These are phyloP conservation scores for Halichondria panicea DNA, from an alignment of 37 sponge, comb jelly and placozoan genomes.

Conservation along the genomic window DNA sequence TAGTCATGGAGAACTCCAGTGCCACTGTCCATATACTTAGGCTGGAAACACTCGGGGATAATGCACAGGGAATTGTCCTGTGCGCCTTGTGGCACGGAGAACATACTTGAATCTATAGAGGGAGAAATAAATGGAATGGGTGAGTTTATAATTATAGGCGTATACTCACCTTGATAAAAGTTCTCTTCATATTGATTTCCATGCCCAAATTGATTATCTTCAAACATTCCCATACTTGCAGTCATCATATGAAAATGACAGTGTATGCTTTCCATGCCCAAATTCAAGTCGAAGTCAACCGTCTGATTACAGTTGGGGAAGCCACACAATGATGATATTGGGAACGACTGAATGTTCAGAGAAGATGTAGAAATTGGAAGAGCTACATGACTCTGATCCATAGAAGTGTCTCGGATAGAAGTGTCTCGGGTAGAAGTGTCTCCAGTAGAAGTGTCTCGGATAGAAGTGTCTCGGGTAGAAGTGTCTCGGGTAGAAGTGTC, in stretches of 20 bases:
- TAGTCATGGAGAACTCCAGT: constrained; percentile 48
- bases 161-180: too few relatives aligned
- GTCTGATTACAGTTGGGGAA: constrained; percentile 16
- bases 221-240: too few relatives aligned
- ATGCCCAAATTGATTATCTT: too few relatives aligned
- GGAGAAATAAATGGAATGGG: too few relatives aligned
- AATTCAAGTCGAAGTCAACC: constrained; percentile 55
- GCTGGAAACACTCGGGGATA: background rate
- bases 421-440: too few relatives aligned
- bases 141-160: background rate
- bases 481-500: background rate
- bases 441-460: too few relatives aligned
- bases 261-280: constrained; percentile 17
- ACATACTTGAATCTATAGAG: too few relatives aligned
- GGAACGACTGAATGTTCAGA: background rate
- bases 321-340: background rate
- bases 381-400: too few relatives aligned
- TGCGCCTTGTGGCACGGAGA: background rate
- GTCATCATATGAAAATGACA: constrained; percentile 5
- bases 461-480: too few relatives aligned
- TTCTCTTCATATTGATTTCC: too few relatives aligned
- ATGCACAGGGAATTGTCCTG: constrained; percentile 3
- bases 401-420: too few relatives aligned
- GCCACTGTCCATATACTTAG: constrained; percentile 17
- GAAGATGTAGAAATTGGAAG: background rate